These are phyloP conservation scores for Oncorhynchus tshawytscha DNA, from an alignment of 2,113 vertebrate genomes.

Conservation along the genomic window DNA sequence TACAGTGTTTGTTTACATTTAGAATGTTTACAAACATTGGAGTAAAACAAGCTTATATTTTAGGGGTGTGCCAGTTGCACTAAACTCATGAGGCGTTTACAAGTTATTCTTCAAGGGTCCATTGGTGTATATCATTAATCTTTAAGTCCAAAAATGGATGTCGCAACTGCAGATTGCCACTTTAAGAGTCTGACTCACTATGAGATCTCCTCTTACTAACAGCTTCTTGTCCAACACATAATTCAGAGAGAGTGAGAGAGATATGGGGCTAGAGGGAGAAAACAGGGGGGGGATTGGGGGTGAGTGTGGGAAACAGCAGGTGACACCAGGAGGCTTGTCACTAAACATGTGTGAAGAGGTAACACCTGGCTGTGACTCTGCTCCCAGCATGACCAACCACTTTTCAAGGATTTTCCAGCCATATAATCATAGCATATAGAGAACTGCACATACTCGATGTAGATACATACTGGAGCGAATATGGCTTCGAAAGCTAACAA, in stretches of 20 bases:
- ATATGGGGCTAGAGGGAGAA: background rate
- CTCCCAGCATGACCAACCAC: constrained; percentile 44
- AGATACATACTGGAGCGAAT: no score
- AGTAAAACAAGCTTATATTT: no score
- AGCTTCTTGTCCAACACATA: background rate
- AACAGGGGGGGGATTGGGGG: background rate
- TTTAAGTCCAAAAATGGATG: no score
- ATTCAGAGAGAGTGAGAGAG: background rate
- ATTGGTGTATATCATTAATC: no score
- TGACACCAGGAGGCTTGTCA: constrained; percentile 51
- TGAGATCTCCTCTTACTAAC: background rate
- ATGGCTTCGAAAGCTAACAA: no score
- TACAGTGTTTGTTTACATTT: no score
- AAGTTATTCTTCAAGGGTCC: no score
- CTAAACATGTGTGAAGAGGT: constrained; percentile 44
- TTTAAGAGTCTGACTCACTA: background rate
- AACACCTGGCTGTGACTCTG: constrained; percentile 52
- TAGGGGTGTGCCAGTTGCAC: no score
- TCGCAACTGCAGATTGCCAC: no score
- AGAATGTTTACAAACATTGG: no score
- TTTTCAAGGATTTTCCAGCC: constrained; percentile 24
- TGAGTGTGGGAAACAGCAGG: constrained; percentile 48
- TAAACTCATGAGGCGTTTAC: no score
- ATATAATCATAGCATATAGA: background rate
- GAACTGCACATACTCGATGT: background rate